phyloP scores from a whole-genome alignment of 2,113 vertebrate species.

The Labeo catla region DNA sequence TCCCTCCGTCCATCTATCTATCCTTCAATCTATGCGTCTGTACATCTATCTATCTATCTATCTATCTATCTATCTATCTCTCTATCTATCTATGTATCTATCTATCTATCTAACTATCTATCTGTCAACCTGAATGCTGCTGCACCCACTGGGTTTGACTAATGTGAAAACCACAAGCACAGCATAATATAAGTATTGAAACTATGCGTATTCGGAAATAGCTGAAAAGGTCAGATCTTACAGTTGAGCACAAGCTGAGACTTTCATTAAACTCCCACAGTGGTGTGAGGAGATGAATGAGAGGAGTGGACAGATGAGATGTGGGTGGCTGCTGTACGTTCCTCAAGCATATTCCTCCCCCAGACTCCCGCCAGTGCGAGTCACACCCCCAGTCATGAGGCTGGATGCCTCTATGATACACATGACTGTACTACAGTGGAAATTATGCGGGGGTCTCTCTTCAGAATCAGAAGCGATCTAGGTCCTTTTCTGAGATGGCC shows the following conservation, averaged over 20 bases:
- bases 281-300: conserved; percentile 48
- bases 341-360: conserved; percentile 48
- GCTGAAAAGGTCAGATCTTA: conserved; percentile 7
- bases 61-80: background rate
- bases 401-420: background rate
- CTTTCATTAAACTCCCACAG: conserved; percentile 46
- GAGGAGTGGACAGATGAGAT: conserved; percentile 53
- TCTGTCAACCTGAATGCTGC: background rate
- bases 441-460: conserved; percentile 27
- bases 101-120: background rate
- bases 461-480: conserved; percentile 65
- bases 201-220: conserved; percentile 12
- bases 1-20: too few species aligned
- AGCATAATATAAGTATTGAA: conserved; percentile 1
- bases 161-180: conserved; percentile 14
- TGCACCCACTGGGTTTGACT: background rate
- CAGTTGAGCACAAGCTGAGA: conserved; percentile 32
- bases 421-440: conserved; percentile 6
- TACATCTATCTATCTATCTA: too few species aligned
- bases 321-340: conserved; percentile 49
- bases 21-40: too few species aligned
- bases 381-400: conserved; percentile 19
- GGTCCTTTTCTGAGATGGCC: conserved; percentile 62
- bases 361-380: conserved; percentile 37
- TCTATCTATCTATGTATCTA: background rate